phyloP scores from a whole-genome alignment of 2,113 vertebrate genomes.

The Lota lota region DNA sequence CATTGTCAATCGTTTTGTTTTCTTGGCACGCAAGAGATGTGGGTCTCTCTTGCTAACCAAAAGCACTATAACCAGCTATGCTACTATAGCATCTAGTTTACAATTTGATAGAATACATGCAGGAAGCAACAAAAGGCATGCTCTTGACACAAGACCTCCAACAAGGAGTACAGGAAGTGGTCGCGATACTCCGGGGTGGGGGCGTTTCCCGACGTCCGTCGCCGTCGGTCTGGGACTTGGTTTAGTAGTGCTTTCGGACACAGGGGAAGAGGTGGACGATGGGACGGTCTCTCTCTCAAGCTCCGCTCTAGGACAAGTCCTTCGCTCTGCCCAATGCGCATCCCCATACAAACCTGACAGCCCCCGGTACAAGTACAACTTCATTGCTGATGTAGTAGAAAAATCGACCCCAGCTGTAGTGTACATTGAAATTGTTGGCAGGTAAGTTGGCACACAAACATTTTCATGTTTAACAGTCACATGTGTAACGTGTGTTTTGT shows the following conservation, averaged over 20 bases:
- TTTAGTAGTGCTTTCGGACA: slow-evolving; percentile 41
- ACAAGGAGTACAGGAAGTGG: not conserved
- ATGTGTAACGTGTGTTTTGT: no score
- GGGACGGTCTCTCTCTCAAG: not conserved
- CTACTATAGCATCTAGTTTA: no score
- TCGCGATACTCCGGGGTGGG: not conserved
- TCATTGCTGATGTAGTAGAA: slow-evolving; percentile 94
- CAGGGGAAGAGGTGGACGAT: slow-evolving; percentile 5
- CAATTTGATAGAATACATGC: not conserved
- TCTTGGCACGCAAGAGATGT: slow-evolving; percentile 16
- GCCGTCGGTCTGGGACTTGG: slow-evolving; percentile 57
- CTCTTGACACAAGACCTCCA: not conserved
- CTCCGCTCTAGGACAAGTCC: slow-evolving; percentile 41
- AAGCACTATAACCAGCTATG: slow-evolving; percentile 2
- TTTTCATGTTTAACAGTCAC: no score
- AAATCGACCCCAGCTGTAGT: slow-evolving; percentile 90
- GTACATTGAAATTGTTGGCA: slow-evolving; percentile 84
- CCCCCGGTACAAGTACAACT: slow-evolving; percentile 87
- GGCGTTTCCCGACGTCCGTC: slow-evolving; percentile 23
- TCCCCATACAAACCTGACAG: slow-evolving; percentile 68
- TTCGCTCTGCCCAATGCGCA: slow-evolving; percentile 64
- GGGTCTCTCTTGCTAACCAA: slow-evolving; percentile 10
- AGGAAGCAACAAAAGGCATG: not conserved
- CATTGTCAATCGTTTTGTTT: slow-evolving; percentile 36
- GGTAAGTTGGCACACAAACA: not conserved